Conservation (phyloP, 2,888 invertebrate species). For the Piscicola geometra region DNA sequence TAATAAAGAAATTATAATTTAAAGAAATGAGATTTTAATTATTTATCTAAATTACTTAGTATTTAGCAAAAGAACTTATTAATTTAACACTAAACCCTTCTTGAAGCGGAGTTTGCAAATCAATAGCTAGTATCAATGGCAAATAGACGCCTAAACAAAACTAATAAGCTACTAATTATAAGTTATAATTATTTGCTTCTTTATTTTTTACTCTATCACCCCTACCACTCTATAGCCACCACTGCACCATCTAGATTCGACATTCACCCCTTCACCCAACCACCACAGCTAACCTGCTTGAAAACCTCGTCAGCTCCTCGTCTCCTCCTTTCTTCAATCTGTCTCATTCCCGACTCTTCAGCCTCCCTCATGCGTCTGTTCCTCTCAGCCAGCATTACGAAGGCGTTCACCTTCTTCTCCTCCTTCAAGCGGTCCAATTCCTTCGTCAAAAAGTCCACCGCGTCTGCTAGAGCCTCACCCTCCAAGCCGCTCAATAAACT, state of each 20-base stretch:
- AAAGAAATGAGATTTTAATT: too few relatives aligned
- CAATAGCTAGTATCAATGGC: too few relatives aligned
- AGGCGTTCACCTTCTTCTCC: constrained; percentile 73
- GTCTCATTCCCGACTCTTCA: constrained; percentile 72
- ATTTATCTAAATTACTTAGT: too few relatives aligned
- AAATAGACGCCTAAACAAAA: too few relatives aligned
- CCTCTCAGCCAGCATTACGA: constrained; percentile 71
- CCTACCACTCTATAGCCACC: too few relatives aligned
- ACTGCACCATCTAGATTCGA: neutral
- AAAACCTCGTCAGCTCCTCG: constrained; percentile 76
- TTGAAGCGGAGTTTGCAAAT: too few relatives aligned
- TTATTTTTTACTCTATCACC: too few relatives aligned
- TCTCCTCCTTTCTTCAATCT: constrained; percentile 69
- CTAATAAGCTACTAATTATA: too few relatives aligned
- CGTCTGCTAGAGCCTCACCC: constrained; percentile 66
- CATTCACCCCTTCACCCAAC: neutral
- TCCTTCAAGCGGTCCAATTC: constrained; percentile 72
- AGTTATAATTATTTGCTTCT: too few relatives aligned
- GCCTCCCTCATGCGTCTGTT: constrained; percentile 73
- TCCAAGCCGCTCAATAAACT: constrained; percentile 68
- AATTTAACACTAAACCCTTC: too few relatives aligned
- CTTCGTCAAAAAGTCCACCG: constrained; percentile 71
- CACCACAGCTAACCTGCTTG: constrained; percentile 61
- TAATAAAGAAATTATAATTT: too few relatives aligned
- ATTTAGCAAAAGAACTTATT: too few relatives aligned